phyloP scores from a whole-genome alignment of 2,113 vertebrate genomes.

The Gopherus flavomarginatus region DNA sequence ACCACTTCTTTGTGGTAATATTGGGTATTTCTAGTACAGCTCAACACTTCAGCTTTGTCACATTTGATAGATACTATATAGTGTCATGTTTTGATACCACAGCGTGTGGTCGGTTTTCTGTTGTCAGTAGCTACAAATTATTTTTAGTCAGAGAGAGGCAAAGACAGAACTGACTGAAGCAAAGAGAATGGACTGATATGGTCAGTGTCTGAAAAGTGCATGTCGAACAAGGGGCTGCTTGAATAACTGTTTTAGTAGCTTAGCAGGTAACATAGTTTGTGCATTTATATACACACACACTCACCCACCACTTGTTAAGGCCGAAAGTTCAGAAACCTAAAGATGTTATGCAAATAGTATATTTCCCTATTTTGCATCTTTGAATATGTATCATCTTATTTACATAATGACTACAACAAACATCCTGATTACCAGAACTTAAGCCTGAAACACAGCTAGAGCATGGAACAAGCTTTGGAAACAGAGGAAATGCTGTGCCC shows the following conservation, averaged over 20 bases:
- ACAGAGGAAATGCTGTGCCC: not conserved
- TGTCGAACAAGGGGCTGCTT: not conserved
- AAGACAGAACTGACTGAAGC: not conserved
- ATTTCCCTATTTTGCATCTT: not conserved
- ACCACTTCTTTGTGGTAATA: not conserved
- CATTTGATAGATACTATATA: not conserved
- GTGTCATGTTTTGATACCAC: not conserved
- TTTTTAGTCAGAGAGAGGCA: not conserved
- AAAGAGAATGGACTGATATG: not conserved
- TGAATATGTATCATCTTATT: not conserved
- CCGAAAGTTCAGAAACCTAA: rapidly evolving
- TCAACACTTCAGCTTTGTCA: not conserved
- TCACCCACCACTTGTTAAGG: not conserved
- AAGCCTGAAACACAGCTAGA: not conserved
- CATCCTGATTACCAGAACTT: not conserved
- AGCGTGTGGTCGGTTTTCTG: not conserved
- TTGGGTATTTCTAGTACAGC: not conserved
- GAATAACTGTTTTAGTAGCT: not conserved
- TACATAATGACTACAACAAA: not conserved
- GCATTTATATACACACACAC: not conserved
- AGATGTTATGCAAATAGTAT: not conserved
- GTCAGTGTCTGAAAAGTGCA: not conserved
- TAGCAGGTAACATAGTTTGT: not conserved
- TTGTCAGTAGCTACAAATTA: not conserved
- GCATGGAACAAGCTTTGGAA: not conserved